These are phyloP conservation scores for Theristicus caerulescens DNA, from an alignment of 2,113 vertebrate species.

Conservation along the genomic window DNA sequence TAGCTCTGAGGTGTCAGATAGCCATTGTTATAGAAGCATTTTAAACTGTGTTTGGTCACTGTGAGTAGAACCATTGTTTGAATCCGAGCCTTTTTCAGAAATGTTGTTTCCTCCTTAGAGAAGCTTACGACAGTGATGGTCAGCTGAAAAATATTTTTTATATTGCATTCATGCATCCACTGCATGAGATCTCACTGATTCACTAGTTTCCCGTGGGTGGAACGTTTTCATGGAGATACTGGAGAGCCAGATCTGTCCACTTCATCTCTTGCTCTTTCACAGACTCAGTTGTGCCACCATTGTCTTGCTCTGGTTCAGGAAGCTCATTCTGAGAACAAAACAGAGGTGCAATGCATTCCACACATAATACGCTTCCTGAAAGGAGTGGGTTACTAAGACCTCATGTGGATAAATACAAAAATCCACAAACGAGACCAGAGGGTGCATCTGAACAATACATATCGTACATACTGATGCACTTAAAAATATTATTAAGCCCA, in stretches of 20 bases:
- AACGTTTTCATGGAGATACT: conserved; percentile 93
- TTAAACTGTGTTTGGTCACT: neutral
- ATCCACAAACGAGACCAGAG: neutral
- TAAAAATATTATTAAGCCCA: neutral
- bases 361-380: neutral
- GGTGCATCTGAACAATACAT: neutral
- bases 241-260: conserved; percentile 94
- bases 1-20: neutral
- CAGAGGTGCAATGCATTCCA: neutral
- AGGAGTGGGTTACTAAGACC: neutral
- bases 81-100: neutral
- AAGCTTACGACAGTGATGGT: neutral
- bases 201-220: conserved; percentile 81
- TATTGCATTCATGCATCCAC: neutral
- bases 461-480: neutral
- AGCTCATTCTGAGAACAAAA: conserved; percentile 87
- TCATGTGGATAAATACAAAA: neutral
- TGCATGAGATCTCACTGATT: neutral
- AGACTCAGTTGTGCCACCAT: conserved; percentile 93
- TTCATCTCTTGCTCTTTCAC: conserved; percentile 99
- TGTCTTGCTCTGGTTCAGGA: conserved; percentile 97
- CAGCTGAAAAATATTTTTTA: neutral
- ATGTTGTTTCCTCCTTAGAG: neutral
- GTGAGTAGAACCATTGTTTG: neutral
- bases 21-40: neutral